phyloP scores from a whole-genome alignment of 2,797 vertebrate species.

The Microctenopoma stevenorrisi region DNA sequence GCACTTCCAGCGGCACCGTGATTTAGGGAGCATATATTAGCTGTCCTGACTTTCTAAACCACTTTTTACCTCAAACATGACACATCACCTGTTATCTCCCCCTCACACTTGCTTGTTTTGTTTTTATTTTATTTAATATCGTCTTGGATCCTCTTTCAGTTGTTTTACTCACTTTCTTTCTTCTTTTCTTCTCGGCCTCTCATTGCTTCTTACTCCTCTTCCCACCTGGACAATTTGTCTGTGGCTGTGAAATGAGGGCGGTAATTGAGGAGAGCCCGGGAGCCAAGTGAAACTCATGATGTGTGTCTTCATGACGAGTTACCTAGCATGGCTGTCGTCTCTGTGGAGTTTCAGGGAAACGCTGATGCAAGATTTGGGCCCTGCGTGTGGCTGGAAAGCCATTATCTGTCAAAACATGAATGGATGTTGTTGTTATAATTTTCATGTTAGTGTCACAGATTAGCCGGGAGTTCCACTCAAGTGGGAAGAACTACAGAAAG shows the following conservation, averaged over 20 bases:
- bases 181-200: conserved; percentile 16
- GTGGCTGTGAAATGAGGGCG: conserved; percentile 63
- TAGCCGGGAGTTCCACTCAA: neutral
- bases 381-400: conserved; percentile 6
- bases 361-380: conserved; percentile 8
- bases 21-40: conserved; percentile 67
- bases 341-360: conserved; percentile 48
- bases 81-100: conserved; percentile 47
- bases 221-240: conserved; percentile 64
- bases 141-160: conserved; percentile 10
- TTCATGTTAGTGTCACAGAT: conserved; percentile 16
- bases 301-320: conserved; percentile 32
- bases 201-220: conserved; percentile 10
- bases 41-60: conserved; percentile 50
- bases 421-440: conserved; percentile 40
- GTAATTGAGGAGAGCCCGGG: conserved; percentile 66
- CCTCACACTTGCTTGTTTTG: conserved; percentile 5
- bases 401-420: conserved; percentile 30
- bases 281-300: conserved; percentile 52
- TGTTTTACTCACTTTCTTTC: conserved; percentile 15
- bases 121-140: neutral
- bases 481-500: neutral
- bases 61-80: conserved; percentile 32
- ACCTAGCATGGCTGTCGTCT: conserved; percentile 34
- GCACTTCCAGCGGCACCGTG: conserved; percentile 63